These are phyloP conservation scores for Nylanderia fulva DNA, from an alignment of 1,140 invertebrate species.

Conservation along the genomic window DNA sequence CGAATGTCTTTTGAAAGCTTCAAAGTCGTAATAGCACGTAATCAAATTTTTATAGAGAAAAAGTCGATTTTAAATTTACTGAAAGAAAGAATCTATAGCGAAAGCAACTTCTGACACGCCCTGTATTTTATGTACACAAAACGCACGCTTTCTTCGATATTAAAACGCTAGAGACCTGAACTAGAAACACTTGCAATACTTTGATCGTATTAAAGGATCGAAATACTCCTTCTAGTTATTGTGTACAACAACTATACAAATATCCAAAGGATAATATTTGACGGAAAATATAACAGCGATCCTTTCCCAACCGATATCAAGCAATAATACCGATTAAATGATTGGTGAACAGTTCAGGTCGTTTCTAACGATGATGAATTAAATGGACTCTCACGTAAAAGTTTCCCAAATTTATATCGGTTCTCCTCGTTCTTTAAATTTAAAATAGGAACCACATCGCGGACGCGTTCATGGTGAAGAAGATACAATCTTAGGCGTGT, in stretches of 20 bases:
- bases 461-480: not conserved
- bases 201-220: not conserved
- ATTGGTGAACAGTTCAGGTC: not conserved
- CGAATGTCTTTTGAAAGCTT: not conserved
- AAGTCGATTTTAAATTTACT: not conserved
- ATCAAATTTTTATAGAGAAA: not conserved
- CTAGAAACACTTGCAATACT: not conserved
- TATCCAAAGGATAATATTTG: not conserved
- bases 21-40: not conserved
- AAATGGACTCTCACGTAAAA: not conserved
- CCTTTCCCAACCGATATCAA: not conserved
- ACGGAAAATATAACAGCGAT: not conserved
- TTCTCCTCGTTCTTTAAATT: not conserved
- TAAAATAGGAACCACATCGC: not conserved
- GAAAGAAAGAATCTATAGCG: not conserved
- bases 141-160: not conserved
- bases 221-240: not conserved
- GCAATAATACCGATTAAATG: not conserved
- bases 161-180: not conserved
- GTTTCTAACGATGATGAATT: not conserved
- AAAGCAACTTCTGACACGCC: slow-evolving; percentile 35
- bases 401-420: not conserved
- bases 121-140: not conserved
- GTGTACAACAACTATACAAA: not conserved
- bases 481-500: slow-evolving; percentile 16